Percentiles rank a stretch among this genome's conserved stretches.
phyloP scores from a whole-genome alignment of 2,797 vertebrate species.

The Rhynchotus rufescens region DNA sequence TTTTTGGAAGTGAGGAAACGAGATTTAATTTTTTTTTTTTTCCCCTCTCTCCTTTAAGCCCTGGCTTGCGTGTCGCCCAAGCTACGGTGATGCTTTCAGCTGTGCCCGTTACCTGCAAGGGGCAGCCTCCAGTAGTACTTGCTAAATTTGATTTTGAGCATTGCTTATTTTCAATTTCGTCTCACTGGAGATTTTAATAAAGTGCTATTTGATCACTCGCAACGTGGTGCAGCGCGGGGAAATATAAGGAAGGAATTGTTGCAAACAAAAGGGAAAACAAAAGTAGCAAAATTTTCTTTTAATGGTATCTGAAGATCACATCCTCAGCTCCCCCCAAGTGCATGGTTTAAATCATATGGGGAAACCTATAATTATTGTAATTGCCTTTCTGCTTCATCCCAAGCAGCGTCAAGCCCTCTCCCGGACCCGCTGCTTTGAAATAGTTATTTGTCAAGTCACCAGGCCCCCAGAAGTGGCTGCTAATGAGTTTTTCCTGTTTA shows the following conservation, averaged over 20 bases:
- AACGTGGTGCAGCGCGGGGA: neutral
- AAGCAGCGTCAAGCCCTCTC: constrained; percentile 72
- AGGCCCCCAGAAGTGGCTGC: constrained; percentile 68
- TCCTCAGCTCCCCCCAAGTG: constrained; percentile 54
- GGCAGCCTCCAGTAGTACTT: neutral
- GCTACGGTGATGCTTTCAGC: neutral
- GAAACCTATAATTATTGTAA: constrained; percentile 81
- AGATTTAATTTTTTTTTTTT: too few species aligned
- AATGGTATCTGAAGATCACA: constrained; percentile 71
- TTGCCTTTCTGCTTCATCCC: constrained; percentile 79
- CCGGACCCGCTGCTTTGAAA: constrained; percentile 74
- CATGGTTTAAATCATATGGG: constrained; percentile 75
- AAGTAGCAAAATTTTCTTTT: constrained; percentile 75
- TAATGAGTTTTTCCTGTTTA: constrained; percentile 69
- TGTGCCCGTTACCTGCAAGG: neutral
- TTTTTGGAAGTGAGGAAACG: neutral
- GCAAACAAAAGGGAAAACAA: constrained; percentile 66
- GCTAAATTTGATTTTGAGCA: neutral
- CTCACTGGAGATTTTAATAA: constrained; percentile 44
- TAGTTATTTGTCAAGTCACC: constrained; percentile 79
- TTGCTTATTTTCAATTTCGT: neutral
- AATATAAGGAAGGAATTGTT: constrained; percentile 46
- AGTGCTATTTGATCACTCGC: constrained; percentile 47
- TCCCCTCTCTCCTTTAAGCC: neutral
- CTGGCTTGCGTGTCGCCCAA: neutral